A percentile compares a stretch with the other conserved stretches of the same genome.
Evolutionary conservation across 2,888 invertebrate genomes (phyloP).

Genomic region (Nymphalis polychloros): DNA sequence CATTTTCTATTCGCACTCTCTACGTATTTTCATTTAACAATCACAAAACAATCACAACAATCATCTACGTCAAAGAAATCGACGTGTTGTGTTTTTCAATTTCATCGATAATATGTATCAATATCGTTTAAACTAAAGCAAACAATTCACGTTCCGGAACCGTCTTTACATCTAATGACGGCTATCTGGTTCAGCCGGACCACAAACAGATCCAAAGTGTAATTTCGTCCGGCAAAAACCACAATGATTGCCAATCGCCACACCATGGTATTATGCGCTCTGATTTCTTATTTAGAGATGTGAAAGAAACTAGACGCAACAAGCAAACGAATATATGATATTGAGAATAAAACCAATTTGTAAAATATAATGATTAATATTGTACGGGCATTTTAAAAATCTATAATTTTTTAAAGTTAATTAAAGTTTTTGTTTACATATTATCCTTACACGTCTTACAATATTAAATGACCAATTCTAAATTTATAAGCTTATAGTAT

Average conservation of each 20-base stretch:
- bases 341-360: too few relatives aligned
- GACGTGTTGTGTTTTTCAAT: constrained; percentile 1
- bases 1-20: background rate
- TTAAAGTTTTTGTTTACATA: too few relatives aligned
- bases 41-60: background rate
- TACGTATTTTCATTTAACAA: background rate
- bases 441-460: too few relatives aligned
- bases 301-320: background rate
- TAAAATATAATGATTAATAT: too few relatives aligned
- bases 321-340: too few relatives aligned
- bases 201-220: constrained; percentile 61
- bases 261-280: constrained; percentile 33
- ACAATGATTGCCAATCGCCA: constrained; percentile 58
- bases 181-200: constrained; percentile 51
- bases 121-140: constrained; percentile 40
- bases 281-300: constrained; percentile 36
- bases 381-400: too few relatives aligned
- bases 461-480: too few relatives aligned
- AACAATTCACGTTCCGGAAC: constrained; percentile 40
- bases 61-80: background rate
- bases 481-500: too few relatives aligned
- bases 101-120: constrained; percentile 18
- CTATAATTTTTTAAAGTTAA: too few relatives aligned
- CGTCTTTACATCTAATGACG: constrained; percentile 41
- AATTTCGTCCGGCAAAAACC: constrained; percentile 67